Evolutionary conservation across 1,140 invertebrate genomes (phyloP), one percentile per base, ranked within the genome.

Genomic region (Leptinotarsa texana): DNA sequence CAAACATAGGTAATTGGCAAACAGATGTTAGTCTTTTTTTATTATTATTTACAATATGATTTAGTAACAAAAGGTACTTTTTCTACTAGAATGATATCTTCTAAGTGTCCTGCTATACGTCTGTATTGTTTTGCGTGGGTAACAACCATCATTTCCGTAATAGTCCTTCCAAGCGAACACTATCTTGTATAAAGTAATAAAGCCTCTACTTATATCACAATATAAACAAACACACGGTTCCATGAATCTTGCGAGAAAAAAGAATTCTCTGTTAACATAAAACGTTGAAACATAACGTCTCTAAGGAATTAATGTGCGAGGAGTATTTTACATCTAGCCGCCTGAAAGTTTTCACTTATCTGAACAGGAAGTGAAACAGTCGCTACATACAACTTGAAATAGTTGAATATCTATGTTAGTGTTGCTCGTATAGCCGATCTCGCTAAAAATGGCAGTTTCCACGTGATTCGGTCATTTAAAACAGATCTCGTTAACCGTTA

Each of bases 401-500:
- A 57, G 51, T 57, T 57, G 51, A 57, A 57, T 57, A 57, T 57
- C 51, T 57, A 57, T 57, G 51, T 57, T 57, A 57, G 51, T 57
- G 51, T 57, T 57, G 15, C 51, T 57, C n/a, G 51, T 57, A 57
- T 57, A 18, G 4, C 17, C 51, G 17, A 57, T 57, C 51, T 57
- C 13, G 51, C 51, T 57, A 57, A 57, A 57, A 57, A 57, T 57
- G 51, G 51, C 51, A 57, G 13, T 57, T 57, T 18, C 15, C n/a
- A 18, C 51, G n/a, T 57, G 51, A 17, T 57, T 57, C n/a, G 51
- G 51, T 57, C 51, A 57, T 57, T 57, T 57, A 57, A 57, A 57
- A 57, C 51, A 18, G 51, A 57, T 57, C 51, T 57, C 51, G n/a
- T 57, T 57, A 57, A 15, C 51, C 51, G 51, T 57, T 57, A 57